Conservation (phyloP, 2,888 invertebrate species). For the Creontiades dilutus region DNA sequence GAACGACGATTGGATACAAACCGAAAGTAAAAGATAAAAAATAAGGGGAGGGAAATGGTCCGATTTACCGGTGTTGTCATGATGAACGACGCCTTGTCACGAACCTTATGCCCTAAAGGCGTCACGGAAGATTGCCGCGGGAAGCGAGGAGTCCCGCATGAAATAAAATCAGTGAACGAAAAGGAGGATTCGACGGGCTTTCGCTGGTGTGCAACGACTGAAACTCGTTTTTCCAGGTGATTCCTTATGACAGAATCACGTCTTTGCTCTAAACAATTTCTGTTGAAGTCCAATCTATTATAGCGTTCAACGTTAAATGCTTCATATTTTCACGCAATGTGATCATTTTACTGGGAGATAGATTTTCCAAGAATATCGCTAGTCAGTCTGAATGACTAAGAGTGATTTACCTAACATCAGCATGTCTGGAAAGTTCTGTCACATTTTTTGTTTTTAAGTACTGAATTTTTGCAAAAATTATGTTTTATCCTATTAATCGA, state of each 20-base stretch:
- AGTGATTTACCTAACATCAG: too few relatives aligned
- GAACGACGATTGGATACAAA: conserved; percentile 2
- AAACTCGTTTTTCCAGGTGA: neutral
- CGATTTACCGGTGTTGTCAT: conserved; percentile 33
- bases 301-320: too few relatives aligned
- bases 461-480: too few relatives aligned
- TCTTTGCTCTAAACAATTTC: too few relatives aligned
- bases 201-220: neutral
- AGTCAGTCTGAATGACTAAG: too few relatives aligned
- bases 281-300: too few relatives aligned
- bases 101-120: conserved; percentile 45
- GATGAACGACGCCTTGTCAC: conserved; percentile 47
- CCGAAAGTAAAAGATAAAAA: neutral
- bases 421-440: too few relatives aligned
- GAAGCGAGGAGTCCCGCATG: neutral
- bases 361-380: too few relatives aligned
- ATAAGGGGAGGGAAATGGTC: neutral
- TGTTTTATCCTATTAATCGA: too few relatives aligned
- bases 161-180: conserved; percentile 22
- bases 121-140: conserved; percentile 42
- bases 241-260: neutral
- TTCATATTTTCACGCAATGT: too few relatives aligned
- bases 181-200: neutral
- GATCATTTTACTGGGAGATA: too few relatives aligned
- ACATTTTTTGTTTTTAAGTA: too few relatives aligned